Evolutionary conservation across 2,113 vertebrate genomes (phyloP), one percentile per base, ranked within the genome.

Genomic region (Nothobranchius kuhntae): DNA sequence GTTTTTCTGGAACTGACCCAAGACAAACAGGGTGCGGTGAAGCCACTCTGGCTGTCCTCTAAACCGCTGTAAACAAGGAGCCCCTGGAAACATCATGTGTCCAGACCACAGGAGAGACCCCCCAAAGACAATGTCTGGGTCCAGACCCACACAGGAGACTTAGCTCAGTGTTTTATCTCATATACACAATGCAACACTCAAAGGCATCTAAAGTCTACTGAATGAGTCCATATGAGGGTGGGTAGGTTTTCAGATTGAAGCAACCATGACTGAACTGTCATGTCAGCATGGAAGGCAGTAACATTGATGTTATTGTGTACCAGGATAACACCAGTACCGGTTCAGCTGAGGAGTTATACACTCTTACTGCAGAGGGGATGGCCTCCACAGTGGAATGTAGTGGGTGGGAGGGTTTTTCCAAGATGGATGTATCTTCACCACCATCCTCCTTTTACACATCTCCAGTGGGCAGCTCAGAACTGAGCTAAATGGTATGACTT

Each of bases 21-120:
- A 86, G 55, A 84, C 70, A 85, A 90, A 85, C 86, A 86, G 9
- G 75, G 35, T 85, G 73, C 24, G 77, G 87, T 85, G 75, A 86
- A 81, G 84, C 76, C 77, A 61, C 75, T 80, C 77, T 56, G 83
- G 71, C 86, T 83, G 48, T 59, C 53, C 75, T 71, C 53, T 71
- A 86, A 88, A 86, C 89, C 84, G 51, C 79, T 17, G 50, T 68
- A 71, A 84, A 55, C 59, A 42, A 46, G 57, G 45, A 75, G 53
- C 46, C 77, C 26, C 53, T 73, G 71, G 56, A 78, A 76, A 71
- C 51, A 53, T 26, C 4, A 59, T n/a, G 15, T 30, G 17, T 55
- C 57, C 60, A 21, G 44, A 78, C 89, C 88, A 87, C 89, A 82
- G 82, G 61, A 82, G 74, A 81, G 81, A 73, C 80, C 82, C 75